These are phyloP conservation scores for Dendropsophus ebraccatus DNA, from an alignment of 2,113 vertebrate species.

Conservation along the genomic window DNA sequence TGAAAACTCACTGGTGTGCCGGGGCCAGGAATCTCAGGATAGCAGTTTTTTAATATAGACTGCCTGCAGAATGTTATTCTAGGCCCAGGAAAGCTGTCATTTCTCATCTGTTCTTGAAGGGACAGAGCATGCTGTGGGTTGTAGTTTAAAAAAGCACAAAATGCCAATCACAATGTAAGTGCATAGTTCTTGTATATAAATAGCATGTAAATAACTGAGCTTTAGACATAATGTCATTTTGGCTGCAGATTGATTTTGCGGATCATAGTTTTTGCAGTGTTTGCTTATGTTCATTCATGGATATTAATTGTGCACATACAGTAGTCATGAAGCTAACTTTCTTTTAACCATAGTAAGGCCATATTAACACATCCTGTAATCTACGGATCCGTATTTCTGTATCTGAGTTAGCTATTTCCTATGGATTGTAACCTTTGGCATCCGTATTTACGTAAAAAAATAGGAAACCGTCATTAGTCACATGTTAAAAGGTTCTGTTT, in stretches of 20 bases:
- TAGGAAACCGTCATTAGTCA: too few relatives aligned
- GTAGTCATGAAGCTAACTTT: not conserved
- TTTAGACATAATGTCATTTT: not conserved
- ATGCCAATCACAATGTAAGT: not conserved
- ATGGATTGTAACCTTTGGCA: too few relatives aligned
- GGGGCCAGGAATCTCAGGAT: slow-evolving; percentile 26
- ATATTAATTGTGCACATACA: not conserved
- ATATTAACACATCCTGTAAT: too few relatives aligned
- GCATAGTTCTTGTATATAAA: not conserved
- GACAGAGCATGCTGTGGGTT: not conserved
- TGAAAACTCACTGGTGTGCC: not conserved
- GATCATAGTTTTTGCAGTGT: not conserved
- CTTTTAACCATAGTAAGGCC: not conserved
- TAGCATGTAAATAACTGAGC: not conserved
- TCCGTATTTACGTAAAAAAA: too few relatives aligned
- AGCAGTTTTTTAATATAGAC: slow-evolving; percentile 7
- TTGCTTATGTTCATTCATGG: not conserved
- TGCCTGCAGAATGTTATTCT: slow-evolving; percentile 2
- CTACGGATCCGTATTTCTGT: too few relatives aligned
- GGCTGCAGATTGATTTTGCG: not conserved
- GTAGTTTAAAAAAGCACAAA: not conserved
- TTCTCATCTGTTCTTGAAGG: not conserved
- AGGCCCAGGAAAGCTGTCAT: not conserved
- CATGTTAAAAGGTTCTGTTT: too few relatives aligned
- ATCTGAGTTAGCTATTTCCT: too few relatives aligned